phyloP scores from a whole-genome alignment of 1,140 invertebrate species.

The Danaus plexippus region DNA sequence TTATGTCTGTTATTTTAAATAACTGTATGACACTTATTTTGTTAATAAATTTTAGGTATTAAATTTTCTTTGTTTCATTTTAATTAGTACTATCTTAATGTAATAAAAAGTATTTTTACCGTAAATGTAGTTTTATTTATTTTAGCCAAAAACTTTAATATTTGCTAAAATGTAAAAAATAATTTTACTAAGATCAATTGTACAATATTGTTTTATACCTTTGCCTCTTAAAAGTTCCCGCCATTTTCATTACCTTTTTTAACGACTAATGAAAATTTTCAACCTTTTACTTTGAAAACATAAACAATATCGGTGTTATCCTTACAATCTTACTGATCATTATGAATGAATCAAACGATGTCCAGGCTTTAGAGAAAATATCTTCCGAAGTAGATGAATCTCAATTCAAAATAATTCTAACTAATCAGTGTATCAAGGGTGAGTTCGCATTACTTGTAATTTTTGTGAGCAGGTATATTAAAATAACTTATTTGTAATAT shows the following conservation, averaged over 20 bases:
- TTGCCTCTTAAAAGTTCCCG: no score
- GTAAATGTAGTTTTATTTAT: constrained; percentile 12
- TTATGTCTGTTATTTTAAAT: constrained; percentile 71
- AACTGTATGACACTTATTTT: constrained; percentile 71
- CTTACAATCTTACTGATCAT: constrained; percentile 1
- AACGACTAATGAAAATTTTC: no score
- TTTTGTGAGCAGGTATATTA: not conserved
- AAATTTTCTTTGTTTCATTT: constrained; percentile 48
- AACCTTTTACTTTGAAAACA: no score
- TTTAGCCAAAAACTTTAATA: not conserved
- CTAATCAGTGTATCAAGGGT: constrained; percentile 52
- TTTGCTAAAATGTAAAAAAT: no score
- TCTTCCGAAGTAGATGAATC: constrained; percentile 44
- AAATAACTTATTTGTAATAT: no score
- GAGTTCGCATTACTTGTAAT: constrained; percentile 13
- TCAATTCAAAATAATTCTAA: constrained; percentile 43
- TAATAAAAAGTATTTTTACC: constrained; percentile 23
- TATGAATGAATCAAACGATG: constrained; percentile 39
- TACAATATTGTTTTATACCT: no score
- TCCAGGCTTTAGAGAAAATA: constrained; percentile 43
- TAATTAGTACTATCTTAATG: constrained; percentile 18
- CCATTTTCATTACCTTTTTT: no score
- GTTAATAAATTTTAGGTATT: constrained; percentile 71
- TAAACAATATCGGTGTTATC: no score
- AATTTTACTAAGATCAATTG: no score